phyloP scores from a whole-genome alignment of 92 coral and sea anemone genomes.

The Galaxea fascicularis region DNA sequence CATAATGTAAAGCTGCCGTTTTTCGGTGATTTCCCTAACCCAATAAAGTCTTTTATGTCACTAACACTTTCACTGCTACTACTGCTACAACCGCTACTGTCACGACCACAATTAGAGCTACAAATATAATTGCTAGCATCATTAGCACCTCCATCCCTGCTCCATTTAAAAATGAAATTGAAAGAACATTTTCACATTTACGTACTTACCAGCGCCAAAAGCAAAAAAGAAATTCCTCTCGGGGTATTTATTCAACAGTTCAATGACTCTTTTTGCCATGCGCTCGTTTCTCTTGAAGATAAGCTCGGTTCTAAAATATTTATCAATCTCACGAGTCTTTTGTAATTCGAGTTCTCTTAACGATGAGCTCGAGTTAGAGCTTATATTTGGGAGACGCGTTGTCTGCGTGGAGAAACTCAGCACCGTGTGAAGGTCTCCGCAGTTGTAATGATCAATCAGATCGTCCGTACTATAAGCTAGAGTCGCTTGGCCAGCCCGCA shows the following conservation, averaged over 20 bases:
- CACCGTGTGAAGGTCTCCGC: slow-evolving; percentile 93
- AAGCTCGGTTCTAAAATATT: slow-evolving; percentile 80
- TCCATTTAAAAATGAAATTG: too few species aligned
- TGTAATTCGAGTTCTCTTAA: slow-evolving; percentile 57
- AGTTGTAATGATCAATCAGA: slow-evolving; percentile 92
- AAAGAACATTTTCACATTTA: not conserved
- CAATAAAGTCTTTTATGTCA: too few species aligned
- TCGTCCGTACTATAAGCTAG: slow-evolving; percentile 91
- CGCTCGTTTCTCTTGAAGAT: slow-evolving; percentile 86
- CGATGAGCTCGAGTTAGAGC: slow-evolving; percentile 78
- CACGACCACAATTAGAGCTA: not conserved
- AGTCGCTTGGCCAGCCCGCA: slow-evolving; percentile 84
- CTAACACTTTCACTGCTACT: not conserved
- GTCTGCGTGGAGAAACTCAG: slow-evolving; percentile 78
- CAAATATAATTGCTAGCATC: too few species aligned
- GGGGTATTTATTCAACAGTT: slow-evolving; percentile 74
- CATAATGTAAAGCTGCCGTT: too few species aligned
- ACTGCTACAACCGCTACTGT: not conserved
- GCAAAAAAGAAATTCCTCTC: slow-evolving; percentile 94
- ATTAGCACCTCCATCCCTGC: not conserved
- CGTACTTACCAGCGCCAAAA: slow-evolving; percentile 92
- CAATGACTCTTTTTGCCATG: slow-evolving; percentile 90
- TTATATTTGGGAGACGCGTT: slow-evolving; percentile 63
- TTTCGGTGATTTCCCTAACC: too few species aligned
- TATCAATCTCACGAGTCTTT: slow-evolving; percentile 78